phyloP scores from a whole-genome alignment of 2,113 vertebrate species.

The Gallinago paraguaiae region DNA sequence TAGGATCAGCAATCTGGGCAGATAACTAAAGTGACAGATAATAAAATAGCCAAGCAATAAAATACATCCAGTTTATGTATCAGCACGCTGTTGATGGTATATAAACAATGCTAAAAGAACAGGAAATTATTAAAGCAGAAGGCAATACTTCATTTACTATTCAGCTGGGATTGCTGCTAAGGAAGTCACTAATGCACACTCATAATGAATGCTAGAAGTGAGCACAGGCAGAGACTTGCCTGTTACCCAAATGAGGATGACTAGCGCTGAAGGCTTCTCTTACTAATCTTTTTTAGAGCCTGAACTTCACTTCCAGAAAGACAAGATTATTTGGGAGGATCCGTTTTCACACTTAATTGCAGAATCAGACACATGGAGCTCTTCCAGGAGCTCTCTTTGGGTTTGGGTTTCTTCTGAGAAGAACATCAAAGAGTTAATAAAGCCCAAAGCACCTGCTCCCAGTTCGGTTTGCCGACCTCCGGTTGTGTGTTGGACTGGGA shows the following conservation, averaged over 20 bases:
- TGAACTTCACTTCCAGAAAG: conserved; percentile 14
- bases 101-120: conserved; percentile 16
- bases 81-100: background rate
- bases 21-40: background rate
- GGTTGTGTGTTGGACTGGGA: background rate
- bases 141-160: background rate
- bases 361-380: background rate
- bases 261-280: conserved; percentile 6
- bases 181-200: conserved; percentile 4
- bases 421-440: background rate
- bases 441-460: background rate
- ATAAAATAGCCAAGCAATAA: background rate
- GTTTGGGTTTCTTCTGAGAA: background rate
- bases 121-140: conserved; percentile 30
- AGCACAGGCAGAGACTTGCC: conserved; percentile 35
- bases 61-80: background rate
- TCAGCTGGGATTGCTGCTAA: background rate
- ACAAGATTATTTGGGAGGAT: conserved; percentile 13
- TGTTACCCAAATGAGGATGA: conserved; percentile 27
- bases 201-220: background rate
- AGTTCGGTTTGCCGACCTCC: background rate
- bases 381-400: background rate
- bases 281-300: conserved; percentile 6
- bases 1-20: background rate
- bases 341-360: background rate